Conservation (phyloP, 2,113 vertebrate genomes). For the Lepus europaeus region DNA sequence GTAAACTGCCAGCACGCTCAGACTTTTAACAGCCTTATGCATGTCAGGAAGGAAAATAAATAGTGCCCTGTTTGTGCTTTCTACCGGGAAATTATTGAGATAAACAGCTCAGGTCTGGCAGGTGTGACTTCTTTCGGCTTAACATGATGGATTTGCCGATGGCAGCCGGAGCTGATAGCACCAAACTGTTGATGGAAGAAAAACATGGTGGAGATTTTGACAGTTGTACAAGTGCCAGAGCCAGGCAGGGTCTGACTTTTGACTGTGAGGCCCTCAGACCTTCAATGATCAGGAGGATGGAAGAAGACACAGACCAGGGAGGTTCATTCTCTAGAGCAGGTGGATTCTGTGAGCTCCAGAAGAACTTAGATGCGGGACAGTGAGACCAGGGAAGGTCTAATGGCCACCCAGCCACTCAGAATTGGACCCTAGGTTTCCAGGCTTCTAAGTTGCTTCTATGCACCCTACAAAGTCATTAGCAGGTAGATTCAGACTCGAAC, state of each 20-base stretch:
- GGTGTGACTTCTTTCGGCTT: constrained; percentile 85
- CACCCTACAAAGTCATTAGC: too few species aligned
- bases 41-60: constrained; percentile 88
- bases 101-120: constrained; percentile 85
- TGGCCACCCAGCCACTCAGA: fast-evolving
- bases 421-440: fast-evolving
- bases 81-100: constrained; percentile 78
- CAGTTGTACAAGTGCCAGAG: constrained; percentile 45
- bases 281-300: neutral
- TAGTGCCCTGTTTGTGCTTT: constrained; percentile 85
- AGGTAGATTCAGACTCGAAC: neutral
- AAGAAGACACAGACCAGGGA: neutral
- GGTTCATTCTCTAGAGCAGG: neutral
- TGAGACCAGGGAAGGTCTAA: neutral
- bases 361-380: neutral
- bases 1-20: constrained; percentile 80
- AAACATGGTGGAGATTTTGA: constrained; percentile 68
- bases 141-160: constrained; percentile 82
- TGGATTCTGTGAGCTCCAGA: neutral
- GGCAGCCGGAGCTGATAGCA: constrained; percentile 78
- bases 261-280: constrained; percentile 50
- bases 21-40: constrained; percentile 85
- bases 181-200: constrained; percentile 82
- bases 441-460: neutral
- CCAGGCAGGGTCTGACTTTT: constrained; percentile 67